Conservation (phyloP, 2,888 invertebrate genomes). For the Luperina testacea region DNA sequence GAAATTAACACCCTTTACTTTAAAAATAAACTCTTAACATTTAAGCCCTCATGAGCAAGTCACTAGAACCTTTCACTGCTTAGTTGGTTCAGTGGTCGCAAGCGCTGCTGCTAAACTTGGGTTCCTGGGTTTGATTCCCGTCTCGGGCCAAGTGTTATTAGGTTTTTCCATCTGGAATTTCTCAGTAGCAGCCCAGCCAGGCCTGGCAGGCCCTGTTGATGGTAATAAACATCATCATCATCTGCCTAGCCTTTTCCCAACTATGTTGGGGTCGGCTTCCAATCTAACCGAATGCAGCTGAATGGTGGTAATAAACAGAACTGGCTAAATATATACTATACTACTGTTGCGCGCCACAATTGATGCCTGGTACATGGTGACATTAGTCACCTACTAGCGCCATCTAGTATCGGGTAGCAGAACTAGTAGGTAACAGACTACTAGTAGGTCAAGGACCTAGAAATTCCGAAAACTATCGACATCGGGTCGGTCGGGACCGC, state of each 20-base stretch:
- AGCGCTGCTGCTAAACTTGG: background rate
- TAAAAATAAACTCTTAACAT: background rate
- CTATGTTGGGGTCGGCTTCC: no score
- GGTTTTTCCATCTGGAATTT: background rate
- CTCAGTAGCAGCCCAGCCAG: background rate
- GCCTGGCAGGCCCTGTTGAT: background rate
- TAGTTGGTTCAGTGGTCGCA: background rate
- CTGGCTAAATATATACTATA: background rate
- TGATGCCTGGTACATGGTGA: no score
- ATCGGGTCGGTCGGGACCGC: no score
- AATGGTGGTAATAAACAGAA: no score
- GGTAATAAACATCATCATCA: background rate
- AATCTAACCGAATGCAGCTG: no score
- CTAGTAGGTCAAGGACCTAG: no score
- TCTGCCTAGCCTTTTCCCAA: no score
- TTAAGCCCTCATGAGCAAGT: background rate
- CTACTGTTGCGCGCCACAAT: no score
- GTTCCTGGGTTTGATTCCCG: background rate
- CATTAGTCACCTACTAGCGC: no score
- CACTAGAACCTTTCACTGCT: background rate
- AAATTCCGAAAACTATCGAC: no score
- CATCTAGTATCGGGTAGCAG: no score
- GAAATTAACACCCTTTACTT: background rate
- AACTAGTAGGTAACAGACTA: no score
- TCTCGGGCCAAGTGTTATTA: background rate